Evolutionary conservation across 2,888 invertebrate species (phyloP).

Genomic region (Metellina segmentata): DNA sequence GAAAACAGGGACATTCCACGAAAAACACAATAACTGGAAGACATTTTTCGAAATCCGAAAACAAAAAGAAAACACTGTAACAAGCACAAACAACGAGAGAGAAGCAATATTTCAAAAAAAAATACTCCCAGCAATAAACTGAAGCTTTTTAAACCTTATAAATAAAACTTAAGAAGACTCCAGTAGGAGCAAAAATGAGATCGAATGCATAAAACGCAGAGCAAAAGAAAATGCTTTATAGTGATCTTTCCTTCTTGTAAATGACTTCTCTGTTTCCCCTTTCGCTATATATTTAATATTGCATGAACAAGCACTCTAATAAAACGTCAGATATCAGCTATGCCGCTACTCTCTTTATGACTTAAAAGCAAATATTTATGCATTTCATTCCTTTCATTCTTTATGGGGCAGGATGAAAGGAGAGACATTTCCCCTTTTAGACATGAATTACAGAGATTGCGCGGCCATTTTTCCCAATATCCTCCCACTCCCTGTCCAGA

Average conservation of each 20-base stretch:
- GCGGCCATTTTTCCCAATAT: slow-evolving; percentile 45
- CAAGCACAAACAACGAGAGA: neutral
- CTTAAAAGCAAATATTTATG: slow-evolving; percentile 69
- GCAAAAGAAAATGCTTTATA: slow-evolving; percentile 33
- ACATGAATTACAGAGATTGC: slow-evolving; percentile 48
- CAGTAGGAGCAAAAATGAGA: neutral
- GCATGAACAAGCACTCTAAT: slow-evolving; percentile 64
- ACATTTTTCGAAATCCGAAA: neutral
- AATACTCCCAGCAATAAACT: slow-evolving; percentile 22
- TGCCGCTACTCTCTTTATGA: slow-evolving; percentile 38
- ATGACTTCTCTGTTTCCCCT: slow-evolving; percentile 34
- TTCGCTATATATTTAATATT: slow-evolving; percentile 57
- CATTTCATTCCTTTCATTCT: slow-evolving; percentile 44
- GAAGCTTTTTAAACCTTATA: slow-evolving; percentile 49
- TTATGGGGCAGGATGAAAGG: slow-evolving; percentile 3
- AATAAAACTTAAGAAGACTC: slow-evolving; percentile 35
- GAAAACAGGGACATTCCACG: neutral
- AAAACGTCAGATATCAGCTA: slow-evolving; percentile 51
- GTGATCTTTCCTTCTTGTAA: slow-evolving; percentile 33
- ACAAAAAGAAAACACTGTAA: neutral
- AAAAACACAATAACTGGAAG: neutral
- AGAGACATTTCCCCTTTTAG: slow-evolving; percentile 15
- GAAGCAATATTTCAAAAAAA: slow-evolving; percentile 1
- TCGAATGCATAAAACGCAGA: neutral
- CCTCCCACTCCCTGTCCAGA: neutral